A percentile compares a stretch with the other conserved stretches of the same genome.
These are phyloP conservation scores for Xiphydria camelus DNA, from an alignment of 2,888 invertebrate species.

Conservation along the genomic window DNA sequence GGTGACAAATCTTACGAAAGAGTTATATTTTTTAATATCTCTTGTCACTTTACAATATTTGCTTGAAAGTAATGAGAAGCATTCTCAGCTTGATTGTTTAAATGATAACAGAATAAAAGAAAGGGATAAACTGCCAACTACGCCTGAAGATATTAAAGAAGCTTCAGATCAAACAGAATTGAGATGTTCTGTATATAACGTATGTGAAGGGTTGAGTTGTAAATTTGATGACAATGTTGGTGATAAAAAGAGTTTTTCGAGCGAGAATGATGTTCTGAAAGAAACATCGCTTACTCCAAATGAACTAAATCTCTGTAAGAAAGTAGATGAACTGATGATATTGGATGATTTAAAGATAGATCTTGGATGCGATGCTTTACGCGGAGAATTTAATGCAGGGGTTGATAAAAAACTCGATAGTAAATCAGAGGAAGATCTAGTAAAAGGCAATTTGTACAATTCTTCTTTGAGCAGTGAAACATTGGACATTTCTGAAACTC, in stretches of 20 bases:
- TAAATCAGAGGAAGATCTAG: background rate
- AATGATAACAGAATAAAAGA: conserved; percentile 7
- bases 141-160: background rate
- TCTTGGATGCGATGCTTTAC: conserved; percentile 33
- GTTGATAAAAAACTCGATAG: too few species aligned
- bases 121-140: background rate
- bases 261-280: too few species aligned
- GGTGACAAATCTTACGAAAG: conserved; percentile 68
- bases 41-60: conserved; percentile 62
- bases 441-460: background rate
- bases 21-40: conserved; percentile 71
- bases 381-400: too few species aligned
- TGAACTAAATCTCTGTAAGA: background rate
- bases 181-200: too few species aligned
- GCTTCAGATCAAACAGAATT: background rate
- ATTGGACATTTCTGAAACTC: too few species aligned
- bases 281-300: background rate
- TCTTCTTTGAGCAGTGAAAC: background rate
- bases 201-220: background rate
- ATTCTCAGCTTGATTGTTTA: conserved; percentile 8
- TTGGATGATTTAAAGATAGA: conserved; percentile 30
- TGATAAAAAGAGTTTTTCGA: too few species aligned
- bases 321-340: background rate
- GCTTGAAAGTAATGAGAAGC: conserved; percentile 6
- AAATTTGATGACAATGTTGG: background rate